Evolutionary conservation across 2,113 vertebrate genomes (phyloP), one percentile per base, ranked within the genome.

Genomic region (Semicossyphus pulcher): DNA sequence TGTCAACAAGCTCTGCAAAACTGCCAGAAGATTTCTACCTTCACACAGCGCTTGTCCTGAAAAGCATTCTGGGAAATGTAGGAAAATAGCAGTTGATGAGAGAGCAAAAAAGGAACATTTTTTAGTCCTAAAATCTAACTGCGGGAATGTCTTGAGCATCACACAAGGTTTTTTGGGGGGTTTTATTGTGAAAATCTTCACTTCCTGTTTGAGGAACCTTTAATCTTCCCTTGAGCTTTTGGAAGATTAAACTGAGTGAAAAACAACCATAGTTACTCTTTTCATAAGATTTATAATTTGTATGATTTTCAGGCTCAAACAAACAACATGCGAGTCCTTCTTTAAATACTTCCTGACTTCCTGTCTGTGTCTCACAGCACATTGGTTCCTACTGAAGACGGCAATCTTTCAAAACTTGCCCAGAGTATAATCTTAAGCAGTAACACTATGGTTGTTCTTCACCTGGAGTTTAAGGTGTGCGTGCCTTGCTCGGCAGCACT

Each of bases 171-270:
- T n/a, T n/a, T n/a, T 21, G 21, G 37, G 29, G 31, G 29, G 4
- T 23, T 60, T 29, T 36, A 21, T 48, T 28, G 21, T 54, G 23
- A 23, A 15, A 67, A 20, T 20, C 16, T 26, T 20, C 37, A 49
- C 44, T 52, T 48, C 25, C 57, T 69, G 64, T 4, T 37, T 37
- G 18, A 76, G 63, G 37, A 68, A 39, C 10, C 47, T 60, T 21
- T 2, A 5, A 3, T 14, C 14, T 28, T 21, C 15, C 18, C 4
- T 16, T 37, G 36, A 31, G 14, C 14, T 4, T 37, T 37, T 37
- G 36, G n/a, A n/a, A n/a, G n/a, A n/a, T n/a, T n/a, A n/a, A n/a
- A n/a, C n/a, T n/a, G n/a, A n/a, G n/a, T n/a, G n/a, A n/a, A n/a
- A n/a, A n/a, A n/a, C n/a, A n/a, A n/a, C n/a, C n/a, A n/a, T n/a